Conservation (phyloP, 2,797 vertebrate genomes). For the Gymnothorax javanicus region DNA sequence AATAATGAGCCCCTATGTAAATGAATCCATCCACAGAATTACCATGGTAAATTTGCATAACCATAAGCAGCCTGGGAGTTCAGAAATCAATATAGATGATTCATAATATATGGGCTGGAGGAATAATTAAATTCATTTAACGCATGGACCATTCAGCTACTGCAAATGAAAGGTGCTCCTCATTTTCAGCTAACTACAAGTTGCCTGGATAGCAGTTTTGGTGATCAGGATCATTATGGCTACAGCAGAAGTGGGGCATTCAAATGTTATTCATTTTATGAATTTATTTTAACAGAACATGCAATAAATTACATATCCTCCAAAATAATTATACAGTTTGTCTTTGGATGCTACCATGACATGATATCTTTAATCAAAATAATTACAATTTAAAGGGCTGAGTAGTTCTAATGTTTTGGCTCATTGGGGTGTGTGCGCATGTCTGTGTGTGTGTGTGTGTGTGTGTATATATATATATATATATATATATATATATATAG, state of each 20-base stretch:
- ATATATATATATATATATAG: no score
- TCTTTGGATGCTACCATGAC: constrained; percentile 8
- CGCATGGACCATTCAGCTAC: constrained; percentile 72
- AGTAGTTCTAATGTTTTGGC: no score
- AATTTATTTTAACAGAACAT: constrained; percentile 62
- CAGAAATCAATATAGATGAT: constrained; percentile 83
- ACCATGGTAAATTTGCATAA: constrained; percentile 73
- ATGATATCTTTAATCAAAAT: neutral
- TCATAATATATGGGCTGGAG: constrained; percentile 79
- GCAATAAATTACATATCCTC: constrained; percentile 36
- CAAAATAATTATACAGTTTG: constrained; percentile 14
- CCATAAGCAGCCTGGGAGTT: constrained; percentile 74
- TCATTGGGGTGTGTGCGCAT: no score
- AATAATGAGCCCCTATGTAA: constrained; percentile 79
- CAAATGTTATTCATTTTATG: constrained; percentile 70
- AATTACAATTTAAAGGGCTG: neutral
- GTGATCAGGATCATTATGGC: constrained; percentile 71
- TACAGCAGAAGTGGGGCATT: constrained; percentile 75
- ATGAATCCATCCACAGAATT: constrained; percentile 75
- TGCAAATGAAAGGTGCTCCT: constrained; percentile 68
- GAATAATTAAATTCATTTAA: constrained; percentile 80
- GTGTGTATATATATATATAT: no score
- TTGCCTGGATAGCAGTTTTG: constrained; percentile 70
- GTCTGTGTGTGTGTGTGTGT: no score
- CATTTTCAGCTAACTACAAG: constrained; percentile 72